Percentiles rank a stretch among this genome's conserved stretches.
Conservation (phyloP, 1,140 invertebrate species). For the Hylaeus anthracinus region DNA sequence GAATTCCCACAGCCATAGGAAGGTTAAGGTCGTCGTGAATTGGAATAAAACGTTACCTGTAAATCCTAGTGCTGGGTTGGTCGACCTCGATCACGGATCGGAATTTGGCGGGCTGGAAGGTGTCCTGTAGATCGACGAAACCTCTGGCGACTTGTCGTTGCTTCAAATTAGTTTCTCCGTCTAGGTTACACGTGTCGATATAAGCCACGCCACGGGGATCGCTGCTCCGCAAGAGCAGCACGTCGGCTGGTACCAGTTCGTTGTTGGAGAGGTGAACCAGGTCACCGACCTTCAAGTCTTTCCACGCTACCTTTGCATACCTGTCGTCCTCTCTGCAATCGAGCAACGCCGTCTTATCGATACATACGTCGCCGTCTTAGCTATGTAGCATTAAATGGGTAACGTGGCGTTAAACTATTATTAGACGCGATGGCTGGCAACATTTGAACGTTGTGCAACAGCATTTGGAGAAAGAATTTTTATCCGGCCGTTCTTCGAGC, state of each 20-base stretch:
- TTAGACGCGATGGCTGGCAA: too few relatives aligned
- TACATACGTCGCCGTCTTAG: background rate
- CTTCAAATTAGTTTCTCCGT: conserved; percentile 99
- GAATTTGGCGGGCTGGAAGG: conserved; percentile 91
- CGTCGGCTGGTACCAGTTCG: conserved; percentile 97
- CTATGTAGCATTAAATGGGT: background rate
- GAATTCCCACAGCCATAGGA: too few relatives aligned
- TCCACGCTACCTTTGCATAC: conserved; percentile 94
- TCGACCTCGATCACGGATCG: conserved; percentile 93
- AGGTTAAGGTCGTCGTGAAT: too few relatives aligned
- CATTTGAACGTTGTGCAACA: too few relatives aligned
- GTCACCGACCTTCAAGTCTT: conserved; percentile 95
- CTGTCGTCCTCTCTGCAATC: conserved; percentile 88
- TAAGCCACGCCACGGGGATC: conserved; percentile 97
- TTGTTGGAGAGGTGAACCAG: conserved; percentile 97
- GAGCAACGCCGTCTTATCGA: conserved; percentile 11
- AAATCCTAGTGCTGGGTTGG: conserved; percentile 96
- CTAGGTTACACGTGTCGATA: conserved; percentile 98
- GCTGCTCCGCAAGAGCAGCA: conserved; percentile 93
- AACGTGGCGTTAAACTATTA: background rate
- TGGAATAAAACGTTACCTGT: conserved; percentile 80
- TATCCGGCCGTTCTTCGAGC: too few relatives aligned
- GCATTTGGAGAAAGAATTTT: too few relatives aligned
- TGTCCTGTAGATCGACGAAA: conserved; percentile 84
- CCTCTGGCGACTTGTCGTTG: conserved; percentile 92